Conservation (phyloP, 2,113 vertebrate genomes). For the Lonchura striata region DNA sequence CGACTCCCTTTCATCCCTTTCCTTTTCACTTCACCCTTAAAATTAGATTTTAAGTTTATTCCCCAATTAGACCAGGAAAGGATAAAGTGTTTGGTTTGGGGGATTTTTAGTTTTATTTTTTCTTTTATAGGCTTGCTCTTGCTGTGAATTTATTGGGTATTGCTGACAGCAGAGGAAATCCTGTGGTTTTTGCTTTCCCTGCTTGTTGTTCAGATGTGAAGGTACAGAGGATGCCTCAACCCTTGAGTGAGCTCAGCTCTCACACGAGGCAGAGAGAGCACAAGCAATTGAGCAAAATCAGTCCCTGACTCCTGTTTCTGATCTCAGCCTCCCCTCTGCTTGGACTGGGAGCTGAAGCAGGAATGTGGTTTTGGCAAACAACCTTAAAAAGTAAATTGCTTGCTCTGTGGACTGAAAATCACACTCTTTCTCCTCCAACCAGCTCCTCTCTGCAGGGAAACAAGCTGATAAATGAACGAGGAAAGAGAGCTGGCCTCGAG, state of each 20-base stretch:
- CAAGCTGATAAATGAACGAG: not conserved
- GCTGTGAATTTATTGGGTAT: conserved; percentile 32
- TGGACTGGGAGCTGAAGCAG: conserved; percentile 6
- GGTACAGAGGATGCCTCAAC: not conserved
- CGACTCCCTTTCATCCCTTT: not conserved
- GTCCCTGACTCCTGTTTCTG: not conserved
- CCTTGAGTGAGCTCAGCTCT: conserved; percentile 20
- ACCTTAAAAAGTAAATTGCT: conserved; percentile 24
- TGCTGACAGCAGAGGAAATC: conserved; percentile 29
- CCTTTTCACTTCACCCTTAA: conserved; percentile 22
- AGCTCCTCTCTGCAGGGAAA: conserved; percentile 13
- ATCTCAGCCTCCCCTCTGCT: conserved; percentile 3
- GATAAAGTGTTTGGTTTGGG: conserved; percentile 15
- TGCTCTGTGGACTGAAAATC: conserved; percentile 35
- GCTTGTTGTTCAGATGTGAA: conserved; percentile 6
- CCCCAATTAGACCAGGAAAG: not conserved
- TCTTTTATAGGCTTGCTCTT: not conserved
- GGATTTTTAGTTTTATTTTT: not conserved
- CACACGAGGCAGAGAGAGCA: not conserved
- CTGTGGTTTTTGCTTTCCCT: conserved; percentile 8
- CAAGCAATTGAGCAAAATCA: not conserved
- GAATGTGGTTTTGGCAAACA: conserved; percentile 3
- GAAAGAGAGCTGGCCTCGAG: not conserved
- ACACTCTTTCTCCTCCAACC: conserved; percentile 4
- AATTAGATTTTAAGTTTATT: conserved; percentile 37